Base-by-base conservation (phyloP, 2,888 invertebrate species). In the Macaria liturata region DNA sequence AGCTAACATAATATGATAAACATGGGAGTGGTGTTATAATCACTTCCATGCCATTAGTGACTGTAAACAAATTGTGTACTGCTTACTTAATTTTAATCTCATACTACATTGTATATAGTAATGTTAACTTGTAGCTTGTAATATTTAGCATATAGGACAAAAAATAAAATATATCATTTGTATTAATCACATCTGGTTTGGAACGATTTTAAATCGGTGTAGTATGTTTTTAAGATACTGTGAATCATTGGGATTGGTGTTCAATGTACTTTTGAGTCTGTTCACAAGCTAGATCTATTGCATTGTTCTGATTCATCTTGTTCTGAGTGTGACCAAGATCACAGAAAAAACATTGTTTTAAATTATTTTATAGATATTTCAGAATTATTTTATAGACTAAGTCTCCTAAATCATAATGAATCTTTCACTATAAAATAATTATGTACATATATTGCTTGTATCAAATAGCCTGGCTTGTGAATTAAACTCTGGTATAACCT, bases 21-120 rank as follows among this genome's bases (percentile, higher is more conserved):
- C 68, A 68, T 67, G 58, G 80, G 76, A 88, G 88, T 89, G 89
- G 83, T 90, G 88, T 89, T 90, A 72, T 89, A 89, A 86, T 89
- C 88, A 88, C 83, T 89, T 83, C 76, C 69, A 68, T 76, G 42
- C 4, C 73, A 70, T 75, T 74, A 66, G 72, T 75, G 73, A 63
- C 78, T 71, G 61, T 64, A 30, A 45, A 32, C 45, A 8, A 42
- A n/a, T 46, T 56, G 62, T 79, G 71, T 57, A 76, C 76, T 67
- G 81, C 82, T 86, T 83, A 72, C 81, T 42, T 77, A 78, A 45
- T 37, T 49, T 6, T 54, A 57, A 46, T 55, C 47, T 55, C 60
- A 58, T 58, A 59, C 31, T 61, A 53, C 55, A 53, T 39, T 66
- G 64, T 66, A 66, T 53, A 64, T 62, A 66, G 43, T 64, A 61